phyloP scores from a whole-genome alignment of 2,888 invertebrate species.

The Margaritifera margaritifera region DNA sequence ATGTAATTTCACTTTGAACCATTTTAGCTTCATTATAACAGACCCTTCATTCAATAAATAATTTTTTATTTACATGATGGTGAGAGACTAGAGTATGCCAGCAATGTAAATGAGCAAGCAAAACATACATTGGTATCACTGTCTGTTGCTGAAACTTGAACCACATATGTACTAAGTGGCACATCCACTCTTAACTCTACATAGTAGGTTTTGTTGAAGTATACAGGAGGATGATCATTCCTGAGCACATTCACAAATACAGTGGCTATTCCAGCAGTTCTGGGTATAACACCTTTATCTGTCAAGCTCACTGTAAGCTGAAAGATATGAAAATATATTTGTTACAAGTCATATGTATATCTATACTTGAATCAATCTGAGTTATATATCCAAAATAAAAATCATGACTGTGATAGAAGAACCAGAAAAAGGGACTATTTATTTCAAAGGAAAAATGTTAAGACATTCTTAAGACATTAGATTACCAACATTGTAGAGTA shows the following conservation, averaged over 20 bases:
- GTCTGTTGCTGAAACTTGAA: slow-evolving; percentile 46
- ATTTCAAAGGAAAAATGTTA: too few relatives aligned
- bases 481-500: too few relatives aligned
- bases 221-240: slow-evolving; percentile 45
- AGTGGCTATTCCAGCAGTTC: slow-evolving; percentile 9
- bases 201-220: slow-evolving; percentile 30
- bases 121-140: slow-evolving; percentile 42
- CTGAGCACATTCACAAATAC: slow-evolving; percentile 45
- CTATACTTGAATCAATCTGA: too few relatives aligned
- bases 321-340: slow-evolving; percentile 8
- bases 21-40: too few relatives aligned
- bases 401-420: too few relatives aligned
- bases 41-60: too few relatives aligned
- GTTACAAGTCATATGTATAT: slow-evolving; percentile 1
- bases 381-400: too few relatives aligned
- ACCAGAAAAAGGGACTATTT: too few relatives aligned
- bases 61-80: too few relatives aligned
- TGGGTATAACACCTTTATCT: slow-evolving; percentile 39
- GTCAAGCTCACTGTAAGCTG: slow-evolving; percentile 43
- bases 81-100: too few relatives aligned
- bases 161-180: slow-evolving; percentile 18
- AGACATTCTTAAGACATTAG: too few relatives aligned
- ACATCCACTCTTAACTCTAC: slow-evolving; percentile 32
- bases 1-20: too few relatives aligned
- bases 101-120: not conserved